Percentiles rank a stretch among this genome's conserved stretches.
Evolutionary conservation across 1,140 invertebrate species (phyloP).

Genomic region (Rhopalosiphum padi): DNA sequence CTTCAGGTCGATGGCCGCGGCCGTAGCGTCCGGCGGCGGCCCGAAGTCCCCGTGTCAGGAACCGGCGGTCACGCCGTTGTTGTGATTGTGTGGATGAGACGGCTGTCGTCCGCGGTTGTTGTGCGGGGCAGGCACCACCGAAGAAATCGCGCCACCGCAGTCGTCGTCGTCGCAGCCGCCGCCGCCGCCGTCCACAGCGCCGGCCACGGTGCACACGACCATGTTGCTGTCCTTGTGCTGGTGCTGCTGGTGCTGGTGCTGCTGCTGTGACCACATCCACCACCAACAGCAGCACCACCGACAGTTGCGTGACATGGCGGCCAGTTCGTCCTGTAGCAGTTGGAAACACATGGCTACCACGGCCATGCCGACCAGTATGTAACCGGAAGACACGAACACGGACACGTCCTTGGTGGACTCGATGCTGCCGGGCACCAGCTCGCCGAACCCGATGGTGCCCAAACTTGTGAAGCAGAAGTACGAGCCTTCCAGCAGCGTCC

Average conservation of each 20-base stretch:
- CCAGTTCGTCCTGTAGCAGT: slow-evolving; percentile 87
- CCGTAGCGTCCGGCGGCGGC: slow-evolving; percentile 59
- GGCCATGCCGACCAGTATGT: slow-evolving; percentile 93
- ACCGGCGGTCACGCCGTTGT: not conserved
- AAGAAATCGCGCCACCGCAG: slow-evolving; percentile 58
- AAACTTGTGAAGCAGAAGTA: slow-evolving; percentile 95
- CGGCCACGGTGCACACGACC: slow-evolving; percentile 60
- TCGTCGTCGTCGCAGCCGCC: slow-evolving; percentile 61
- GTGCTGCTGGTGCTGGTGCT: slow-evolving; percentile 59
- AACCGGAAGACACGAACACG: slow-evolving; percentile 80
- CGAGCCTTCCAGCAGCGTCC: slow-evolving; percentile 88
- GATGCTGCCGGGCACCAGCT: slow-evolving; percentile 72
- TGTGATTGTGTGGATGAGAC: not conserved
- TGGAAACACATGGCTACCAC: slow-evolving; percentile 97
- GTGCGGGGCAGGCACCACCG: not conserved
- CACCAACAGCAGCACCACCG: slow-evolving; percentile 38
- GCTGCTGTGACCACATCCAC: slow-evolving; percentile 35
- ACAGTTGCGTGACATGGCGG: slow-evolving; percentile 35
- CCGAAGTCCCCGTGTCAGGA: slow-evolving; percentile 50
- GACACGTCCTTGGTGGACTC: slow-evolving; percentile 72
- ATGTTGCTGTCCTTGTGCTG: slow-evolving; percentile 20
- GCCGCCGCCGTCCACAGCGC: slow-evolving; percentile 62
- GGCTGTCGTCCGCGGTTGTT: not conserved
- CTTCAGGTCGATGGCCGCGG: slow-evolving; percentile 62
- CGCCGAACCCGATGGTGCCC: slow-evolving; percentile 88